Evolutionary conservation across 2,888 invertebrate species (phyloP), one percentile per base, ranked within the genome.

Genomic region (Petrolisthes cinctipes): DNA sequence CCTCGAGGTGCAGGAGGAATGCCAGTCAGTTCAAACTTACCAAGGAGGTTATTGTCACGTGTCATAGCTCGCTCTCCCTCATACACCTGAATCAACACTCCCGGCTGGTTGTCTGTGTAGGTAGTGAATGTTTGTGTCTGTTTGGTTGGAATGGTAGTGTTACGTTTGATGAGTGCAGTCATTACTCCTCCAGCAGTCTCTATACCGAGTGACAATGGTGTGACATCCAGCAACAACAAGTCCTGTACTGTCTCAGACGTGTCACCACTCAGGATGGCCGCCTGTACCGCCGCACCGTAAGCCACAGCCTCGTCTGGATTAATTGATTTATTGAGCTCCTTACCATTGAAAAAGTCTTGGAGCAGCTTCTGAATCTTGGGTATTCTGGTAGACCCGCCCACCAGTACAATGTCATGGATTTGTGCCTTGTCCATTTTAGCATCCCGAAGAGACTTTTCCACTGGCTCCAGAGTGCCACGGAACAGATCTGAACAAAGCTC

Each of bases 61-160:
- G 98, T 98, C 97, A 98, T 97, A 84, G 97, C 97, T 91, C 98
- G 95, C 94, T 98, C 98, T 89, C 97, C 98, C 94, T 91, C 91
- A 78, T 88, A 91, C 53, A 91, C 91, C 89, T 92, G 93, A 89
- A 98, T 97, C 92, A 97, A 94, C 91, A 98, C 98, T 92, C 97
- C 98, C 68, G 98, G 98, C 93, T 99, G 99, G 94, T 99, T 99
- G 94, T 99, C 99, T 0, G 98, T 97, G 93, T 98, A 98, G 4
- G 99, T 99, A 91, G 98, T 98, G 94, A 98, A 98, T 66, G 97
- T 97, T 93, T 98, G 98, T 0, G 98, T 97, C 93, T 98, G 97
- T 94, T 98, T 98, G 90, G 98, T 98, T 89, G 95, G 95, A 91
- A 95, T 95, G 85, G 95, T 95, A 17, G 95, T 94, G 92, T 95